A percentile compares a stretch with the other conserved stretches of the same genome.
phyloP scores from a whole-genome alignment of 2,888 invertebrate species.

The Ormia ochracea region DNA sequence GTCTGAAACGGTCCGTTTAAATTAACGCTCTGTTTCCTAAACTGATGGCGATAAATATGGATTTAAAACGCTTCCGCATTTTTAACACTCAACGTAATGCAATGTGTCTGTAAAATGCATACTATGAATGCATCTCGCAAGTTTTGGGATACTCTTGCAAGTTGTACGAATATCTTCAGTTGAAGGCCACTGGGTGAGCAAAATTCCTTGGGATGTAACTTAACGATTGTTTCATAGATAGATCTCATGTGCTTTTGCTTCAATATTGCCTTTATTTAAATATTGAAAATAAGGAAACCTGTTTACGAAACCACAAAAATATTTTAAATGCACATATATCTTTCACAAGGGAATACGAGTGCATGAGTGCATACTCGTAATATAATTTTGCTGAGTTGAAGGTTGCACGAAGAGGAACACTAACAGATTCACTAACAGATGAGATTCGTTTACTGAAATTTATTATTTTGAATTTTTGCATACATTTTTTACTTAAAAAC shows the following conservation, averaged over 20 bases:
- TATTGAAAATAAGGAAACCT: conserved; percentile 10
- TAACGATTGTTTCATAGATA: neutral
- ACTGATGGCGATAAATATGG: neutral
- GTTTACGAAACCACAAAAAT: conserved; percentile 15
- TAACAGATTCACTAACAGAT: conserved; percentile 9
- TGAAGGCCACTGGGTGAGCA: conserved; percentile 17
- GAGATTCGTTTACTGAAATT: neutral
- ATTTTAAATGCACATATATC: neutral
- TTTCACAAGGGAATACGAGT: neutral
- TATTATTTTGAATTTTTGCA: neutral
- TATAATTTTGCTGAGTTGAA: conserved; percentile 22
- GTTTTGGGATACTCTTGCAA: neutral
- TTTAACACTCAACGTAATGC: neutral
- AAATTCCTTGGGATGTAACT: neutral
- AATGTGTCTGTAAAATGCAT: neutral
- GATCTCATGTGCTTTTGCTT: neutral
- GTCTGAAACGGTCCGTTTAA: neutral
- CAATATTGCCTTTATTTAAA: conserved; percentile 11
- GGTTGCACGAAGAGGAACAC: neutral
- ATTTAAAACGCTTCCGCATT: conserved; percentile 17
- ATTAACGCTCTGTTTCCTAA: neutral
- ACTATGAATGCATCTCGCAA: neutral
- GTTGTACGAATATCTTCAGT: neutral
- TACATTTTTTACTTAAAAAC: neutral
- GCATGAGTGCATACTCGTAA: too few species aligned